phyloP scores from a whole-genome alignment of 2,797 vertebrate species.

The Gallirallus australis region DNA sequence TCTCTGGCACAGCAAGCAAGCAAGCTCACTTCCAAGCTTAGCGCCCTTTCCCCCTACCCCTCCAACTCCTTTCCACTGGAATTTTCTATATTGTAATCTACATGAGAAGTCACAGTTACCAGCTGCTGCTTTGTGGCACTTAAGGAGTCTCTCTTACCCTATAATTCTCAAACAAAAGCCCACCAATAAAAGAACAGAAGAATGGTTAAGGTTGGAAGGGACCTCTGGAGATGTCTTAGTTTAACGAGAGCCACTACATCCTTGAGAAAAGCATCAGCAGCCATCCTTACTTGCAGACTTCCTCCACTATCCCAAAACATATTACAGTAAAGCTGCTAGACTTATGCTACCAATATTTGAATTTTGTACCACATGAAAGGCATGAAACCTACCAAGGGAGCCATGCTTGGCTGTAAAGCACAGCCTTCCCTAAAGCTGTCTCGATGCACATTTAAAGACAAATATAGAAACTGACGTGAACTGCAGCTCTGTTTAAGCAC shows the following conservation, averaged over 20 bases:
- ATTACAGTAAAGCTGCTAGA: background rate
- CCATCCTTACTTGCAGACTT: background rate
- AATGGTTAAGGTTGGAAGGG: background rate
- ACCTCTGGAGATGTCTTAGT: background rate
- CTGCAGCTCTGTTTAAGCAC: accelerated
- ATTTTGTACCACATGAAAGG: background rate
- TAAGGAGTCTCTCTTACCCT: background rate
- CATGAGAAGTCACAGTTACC: background rate
- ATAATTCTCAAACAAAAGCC: background rate
- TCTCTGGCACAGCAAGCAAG: background rate
- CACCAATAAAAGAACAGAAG: background rate
- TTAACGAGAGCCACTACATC: background rate
- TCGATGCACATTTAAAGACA: background rate
- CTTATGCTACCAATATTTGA: background rate
- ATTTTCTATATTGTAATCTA: background rate
- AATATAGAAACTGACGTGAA: background rate
- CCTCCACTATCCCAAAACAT: background rate
- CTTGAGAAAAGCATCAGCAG: background rate
- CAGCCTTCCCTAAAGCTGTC: background rate
- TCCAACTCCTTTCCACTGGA: background rate
- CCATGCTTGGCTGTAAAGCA: background rate
- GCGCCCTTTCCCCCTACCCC: accelerated
- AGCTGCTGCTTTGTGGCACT: background rate
- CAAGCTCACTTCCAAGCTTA: background rate
- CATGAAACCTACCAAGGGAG: background rate